phyloP scores from a whole-genome alignment of 2,888 invertebrate genomes.

The Xestia xanthographa region DNA sequence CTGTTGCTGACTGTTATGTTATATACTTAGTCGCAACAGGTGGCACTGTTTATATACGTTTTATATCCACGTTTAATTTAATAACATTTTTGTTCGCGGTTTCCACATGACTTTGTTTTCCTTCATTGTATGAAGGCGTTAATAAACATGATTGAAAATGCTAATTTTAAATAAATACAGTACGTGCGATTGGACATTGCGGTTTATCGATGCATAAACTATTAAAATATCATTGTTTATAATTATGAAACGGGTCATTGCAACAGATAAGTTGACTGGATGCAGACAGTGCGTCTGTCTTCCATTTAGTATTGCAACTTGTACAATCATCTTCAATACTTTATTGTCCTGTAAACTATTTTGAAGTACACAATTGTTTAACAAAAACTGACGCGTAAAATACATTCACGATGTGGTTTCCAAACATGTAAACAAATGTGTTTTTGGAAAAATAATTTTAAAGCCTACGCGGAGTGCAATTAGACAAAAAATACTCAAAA shows the following conservation, averaged over 20 bases:
- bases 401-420: background rate
- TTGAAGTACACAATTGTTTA: conserved; percentile 15
- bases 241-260: conserved; percentile 67
- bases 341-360: conserved; percentile 49
- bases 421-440: background rate
- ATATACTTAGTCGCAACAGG: conserved; percentile 25
- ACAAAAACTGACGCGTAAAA: background rate
- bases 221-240: conserved; percentile 49
- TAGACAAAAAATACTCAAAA: too few species aligned
- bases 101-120: conserved; percentile 20
- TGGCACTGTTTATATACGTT: conserved; percentile 5
- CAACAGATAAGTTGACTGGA: conserved; percentile 70
- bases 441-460: background rate
- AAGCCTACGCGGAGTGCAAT: background rate
- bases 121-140: conserved; percentile 10
- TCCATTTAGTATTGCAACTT: conserved; percentile 57
- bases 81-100: conserved; percentile 26
- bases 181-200: conserved; percentile 27
- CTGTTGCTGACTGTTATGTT: background rate
- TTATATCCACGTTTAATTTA: conserved; percentile 26
- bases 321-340: conserved; percentile 41
- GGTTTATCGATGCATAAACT: conserved; percentile 40
- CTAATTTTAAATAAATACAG: conserved; percentile 21
- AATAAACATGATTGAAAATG: conserved; percentile 31
- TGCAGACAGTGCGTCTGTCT: conserved; percentile 78